Evolutionary conservation across 2,888 invertebrate genomes (phyloP), one percentile per base, ranked within the genome.

Genomic region (Chrysolina oricalcia): DNA sequence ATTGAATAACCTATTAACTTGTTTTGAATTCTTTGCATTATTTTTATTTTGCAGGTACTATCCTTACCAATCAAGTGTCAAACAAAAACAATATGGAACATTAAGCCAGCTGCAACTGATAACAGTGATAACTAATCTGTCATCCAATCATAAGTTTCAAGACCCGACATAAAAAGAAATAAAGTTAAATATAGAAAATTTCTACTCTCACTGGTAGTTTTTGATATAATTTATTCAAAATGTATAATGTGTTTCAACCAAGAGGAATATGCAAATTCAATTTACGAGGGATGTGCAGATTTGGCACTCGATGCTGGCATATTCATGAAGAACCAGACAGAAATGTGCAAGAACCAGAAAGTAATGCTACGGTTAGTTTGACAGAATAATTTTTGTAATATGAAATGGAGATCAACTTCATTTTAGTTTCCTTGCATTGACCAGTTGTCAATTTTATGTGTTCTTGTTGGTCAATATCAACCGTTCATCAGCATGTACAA

Each of bases 261-360:
- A 73, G 75, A 74, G 19, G 40, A 3, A 77, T 82, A 69, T 83
- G 83, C 66, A 74, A 72, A 64, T 82, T 79, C 48, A 79, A 81
- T 64, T 65, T 80, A 23, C 63, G 79, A 68, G 83, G 82, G 17
- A 81, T 78, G 69, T 83, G 83, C 50, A 78, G 80, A 64, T 83
- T 83, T 75, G 83, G 83, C 11, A 75, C 59, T 63, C 71, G 78
- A 41, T 83, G 83, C 66, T 79, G 83, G 75, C 78, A 81, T 68
- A 23, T 76, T 13, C 81, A 83, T 64, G 72, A 74, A 27, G 66
- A 53, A 19, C 76, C 78, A 4, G 72, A 78, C 40, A 53, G 70
- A 21, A 21, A 59, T 15, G 56, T 59, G 10, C 48, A 75, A 17
- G 73, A 73, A 46, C 53, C 64, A 13, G 63, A 68, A 17, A 56